Evolutionary conservation across 1,140 invertebrate species (phyloP).

Genomic region (Tyrophagus putrescentiae): DNA sequence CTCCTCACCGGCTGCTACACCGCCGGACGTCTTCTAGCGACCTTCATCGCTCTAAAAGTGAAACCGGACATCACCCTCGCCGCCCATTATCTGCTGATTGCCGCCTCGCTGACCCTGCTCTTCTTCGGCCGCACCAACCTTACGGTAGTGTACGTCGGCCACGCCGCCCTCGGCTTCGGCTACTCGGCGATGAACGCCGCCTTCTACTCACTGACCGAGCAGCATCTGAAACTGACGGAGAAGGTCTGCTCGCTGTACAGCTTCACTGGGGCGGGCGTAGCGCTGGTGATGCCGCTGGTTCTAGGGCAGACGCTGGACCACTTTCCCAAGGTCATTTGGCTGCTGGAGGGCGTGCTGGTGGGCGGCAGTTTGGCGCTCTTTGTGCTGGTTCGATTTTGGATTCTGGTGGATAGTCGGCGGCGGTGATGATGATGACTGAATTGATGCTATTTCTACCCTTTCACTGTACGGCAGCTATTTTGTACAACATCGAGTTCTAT

Average conservation of each 20-base stretch:
- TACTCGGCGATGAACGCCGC: not conserved
- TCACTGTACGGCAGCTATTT: too few species aligned
- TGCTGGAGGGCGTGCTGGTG: not conserved
- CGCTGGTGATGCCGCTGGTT: not conserved
- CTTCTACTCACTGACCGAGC: not conserved
- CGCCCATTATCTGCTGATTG: not conserved
- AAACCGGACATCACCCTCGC: not conserved
- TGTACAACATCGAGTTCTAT: too few species aligned
- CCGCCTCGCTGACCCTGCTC: not conserved
- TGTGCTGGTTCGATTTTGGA: not conserved
- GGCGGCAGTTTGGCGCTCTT: not conserved
- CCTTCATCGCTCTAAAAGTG: constrained; percentile 1
- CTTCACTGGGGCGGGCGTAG: not conserved
- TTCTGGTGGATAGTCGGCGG: not conserved
- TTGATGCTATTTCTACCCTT: too few species aligned
- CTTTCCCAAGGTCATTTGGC: not conserved
- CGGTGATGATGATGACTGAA: too few species aligned
- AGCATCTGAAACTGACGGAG: not conserved
- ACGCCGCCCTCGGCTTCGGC: not conserved
- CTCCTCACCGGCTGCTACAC: not conserved
- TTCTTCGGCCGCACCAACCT: not conserved
- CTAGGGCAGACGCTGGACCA: not conserved
- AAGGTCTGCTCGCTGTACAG: not conserved
- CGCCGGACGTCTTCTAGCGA: not conserved
- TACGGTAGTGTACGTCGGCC: not conserved